A percentile compares a stretch with the other conserved stretches of the same genome.
phyloP scores from a whole-genome alignment of 2,113 vertebrate species.

The Bubo blakistoni region DNA sequence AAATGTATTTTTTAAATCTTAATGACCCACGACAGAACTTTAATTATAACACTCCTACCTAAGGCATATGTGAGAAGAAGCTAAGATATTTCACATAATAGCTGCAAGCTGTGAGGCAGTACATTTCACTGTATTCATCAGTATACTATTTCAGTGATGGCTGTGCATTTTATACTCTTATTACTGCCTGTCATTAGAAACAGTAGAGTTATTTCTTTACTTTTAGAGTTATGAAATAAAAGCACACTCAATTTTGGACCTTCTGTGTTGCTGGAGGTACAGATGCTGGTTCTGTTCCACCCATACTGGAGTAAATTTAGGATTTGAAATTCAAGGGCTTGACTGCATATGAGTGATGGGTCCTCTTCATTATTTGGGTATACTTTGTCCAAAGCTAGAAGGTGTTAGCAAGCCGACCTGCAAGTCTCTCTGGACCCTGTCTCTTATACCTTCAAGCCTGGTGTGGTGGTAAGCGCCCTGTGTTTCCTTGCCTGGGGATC shows the following conservation, averaged over 20 bases:
- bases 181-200: neutral
- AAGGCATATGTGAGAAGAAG: neutral
- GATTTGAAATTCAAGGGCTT: neutral
- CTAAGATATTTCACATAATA: neutral
- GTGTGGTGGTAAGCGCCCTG: neutral
- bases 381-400: neutral
- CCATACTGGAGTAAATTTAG: neutral
- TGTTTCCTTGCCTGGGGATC: neutral
- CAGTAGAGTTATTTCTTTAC: neutral
- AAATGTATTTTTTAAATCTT: neutral
- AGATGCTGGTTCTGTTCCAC: neutral
- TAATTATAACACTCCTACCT: neutral
- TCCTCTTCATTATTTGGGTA: neutral
- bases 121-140: neutral
- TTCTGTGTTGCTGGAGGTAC: neutral
- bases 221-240: neutral
- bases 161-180: neutral
- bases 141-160: neutral
- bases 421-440: neutral
- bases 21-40: neutral
- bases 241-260: neutral
- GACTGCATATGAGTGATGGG: neutral
- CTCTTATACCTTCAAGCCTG: neutral
- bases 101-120: neutral
- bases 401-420: neutral